Evolutionary conservation across 2,797 vertebrate genomes (phyloP), one percentile per base, ranked within the genome.

Genomic region (Distichodus sexfasciatus): DNA sequence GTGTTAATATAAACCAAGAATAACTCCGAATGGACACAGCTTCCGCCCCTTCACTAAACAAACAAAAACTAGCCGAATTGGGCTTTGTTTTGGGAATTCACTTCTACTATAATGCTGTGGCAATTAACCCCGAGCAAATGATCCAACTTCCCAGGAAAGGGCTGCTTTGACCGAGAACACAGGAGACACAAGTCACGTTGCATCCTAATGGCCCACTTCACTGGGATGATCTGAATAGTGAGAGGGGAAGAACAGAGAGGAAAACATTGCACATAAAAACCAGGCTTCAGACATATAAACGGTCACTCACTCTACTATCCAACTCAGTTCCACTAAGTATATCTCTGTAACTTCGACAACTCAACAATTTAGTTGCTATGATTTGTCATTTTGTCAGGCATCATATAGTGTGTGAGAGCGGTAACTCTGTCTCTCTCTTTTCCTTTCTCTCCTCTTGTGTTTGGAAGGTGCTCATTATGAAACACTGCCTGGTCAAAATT

Each of bases 391-490:
- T 44, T 62, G 53, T 12, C 41, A 29, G 36, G 33, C 38, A 28
- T 19, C 17, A 40, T 41, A 33, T 43, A 44, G 38, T 12, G 19
- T 48, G 23, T 51, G 51, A 15, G 28, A 36, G 14, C 51, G 19
- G n/a, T 21, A 5, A 9, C 14, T 43, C 21, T 59, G 35, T 43
- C 57, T 41, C 36, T 43, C 60, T 11, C 14, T 33, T 40, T 54
- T 19, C 4, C 10, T 29, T 29, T 36, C 21, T 53, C 47, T 63
- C 33, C 40, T 3, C 29, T 21, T 31, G 21, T 17, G 43, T 53
- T 17, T 67, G 38, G 57, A 64, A 74, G 23, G 38, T 68, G 31
- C 53, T 61, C 29, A 65, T 69, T 61, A 69, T 66, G 54, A 63
- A 61, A 28, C 21, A 46, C 48, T 62, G n/a, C 33, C 46, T 17